phyloP scores from a whole-genome alignment of 2,113 vertebrate species.

The Plecturocebus donacophilus region DNA sequence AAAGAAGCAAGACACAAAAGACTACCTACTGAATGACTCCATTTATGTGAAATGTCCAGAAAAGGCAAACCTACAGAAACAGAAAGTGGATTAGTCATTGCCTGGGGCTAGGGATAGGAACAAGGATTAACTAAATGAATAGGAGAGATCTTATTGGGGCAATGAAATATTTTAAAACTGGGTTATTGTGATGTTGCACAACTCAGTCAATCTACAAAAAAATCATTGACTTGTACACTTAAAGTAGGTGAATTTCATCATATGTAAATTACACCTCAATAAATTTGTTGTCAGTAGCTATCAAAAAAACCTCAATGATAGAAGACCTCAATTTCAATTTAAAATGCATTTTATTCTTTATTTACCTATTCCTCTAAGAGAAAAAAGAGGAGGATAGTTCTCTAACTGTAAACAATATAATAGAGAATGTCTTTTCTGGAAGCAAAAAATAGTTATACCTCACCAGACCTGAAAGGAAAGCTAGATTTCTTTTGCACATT shows the following conservation, averaged over 20 bases:
- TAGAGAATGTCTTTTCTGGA: slow-evolving; percentile 24
- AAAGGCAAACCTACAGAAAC: background rate
- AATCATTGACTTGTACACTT: background rate
- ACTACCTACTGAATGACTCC: background rate
- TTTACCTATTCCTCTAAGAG: background rate
- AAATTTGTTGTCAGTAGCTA: slow-evolving; percentile 3
- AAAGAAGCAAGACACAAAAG: background rate
- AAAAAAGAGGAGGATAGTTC: background rate
- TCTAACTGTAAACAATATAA: background rate
- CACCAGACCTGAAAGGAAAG: background rate
- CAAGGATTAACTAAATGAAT: background rate
- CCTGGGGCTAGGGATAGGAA: background rate
- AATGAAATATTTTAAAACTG: slow-evolving; percentile 1
- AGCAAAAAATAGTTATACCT: background rate
- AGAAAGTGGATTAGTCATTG: background rate
- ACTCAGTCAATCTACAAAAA: background rate
- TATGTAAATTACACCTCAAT: slow-evolving; percentile 16
- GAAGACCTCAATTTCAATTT: background rate
- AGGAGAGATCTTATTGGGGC: background rate
- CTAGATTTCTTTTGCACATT: background rate
- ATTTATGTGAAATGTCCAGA: background rate
- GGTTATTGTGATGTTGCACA: background rate
- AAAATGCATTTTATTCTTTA: slow-evolving; percentile 32
- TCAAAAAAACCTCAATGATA: background rate
- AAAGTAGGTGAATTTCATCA: background rate